These are phyloP conservation scores for Cabera pusaria DNA, from an alignment of 2,888 invertebrate genomes.

Conservation along the genomic window DNA sequence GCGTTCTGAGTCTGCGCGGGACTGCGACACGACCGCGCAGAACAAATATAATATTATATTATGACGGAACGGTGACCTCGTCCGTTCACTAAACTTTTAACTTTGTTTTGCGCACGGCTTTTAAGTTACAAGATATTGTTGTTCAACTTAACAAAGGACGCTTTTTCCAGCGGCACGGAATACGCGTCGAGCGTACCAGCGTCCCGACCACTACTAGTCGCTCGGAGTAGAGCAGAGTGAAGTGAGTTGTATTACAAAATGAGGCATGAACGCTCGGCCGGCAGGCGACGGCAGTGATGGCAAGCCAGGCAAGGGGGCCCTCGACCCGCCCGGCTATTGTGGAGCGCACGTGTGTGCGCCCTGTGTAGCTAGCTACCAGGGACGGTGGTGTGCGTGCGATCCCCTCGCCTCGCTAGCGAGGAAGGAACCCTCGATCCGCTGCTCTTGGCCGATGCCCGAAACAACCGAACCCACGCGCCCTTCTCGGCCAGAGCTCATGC, in stretches of 20 bases:
- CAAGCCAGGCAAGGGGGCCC: conserved; percentile 34
- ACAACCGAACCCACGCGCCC: conserved; percentile 18
- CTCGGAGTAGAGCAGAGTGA: conserved; percentile 46
- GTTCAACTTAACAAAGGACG: conserved; percentile 58
- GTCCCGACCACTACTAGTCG: conserved; percentile 62
- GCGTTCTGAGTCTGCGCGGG: conserved; percentile 57
- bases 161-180: conserved; percentile 31
- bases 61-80: conserved; percentile 50
- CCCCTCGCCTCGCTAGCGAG: conserved; percentile 35
- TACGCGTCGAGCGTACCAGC: conserved; percentile 52
- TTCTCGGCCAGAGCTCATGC: neutral
- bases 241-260: conserved; percentile 59
- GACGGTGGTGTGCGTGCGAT: conserved; percentile 49
- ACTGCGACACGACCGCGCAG: conserved; percentile 43
- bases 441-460: conserved; percentile 20
- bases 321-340: conserved; percentile 47
- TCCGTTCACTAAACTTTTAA: conserved; percentile 55
- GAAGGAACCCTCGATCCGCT: conserved; percentile 28
- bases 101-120: conserved; percentile 41
- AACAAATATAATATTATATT: conserved; percentile 28
- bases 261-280: conserved; percentile 49
- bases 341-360: conserved; percentile 56
- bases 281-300: conserved; percentile 41
- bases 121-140: conserved; percentile 40
- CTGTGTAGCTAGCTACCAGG: conserved; percentile 43